These are phyloP conservation scores for Myiothlypis chrysogaster DNA, from an alignment of 2,797 vertebrate species.

Conservation along the genomic window DNA sequence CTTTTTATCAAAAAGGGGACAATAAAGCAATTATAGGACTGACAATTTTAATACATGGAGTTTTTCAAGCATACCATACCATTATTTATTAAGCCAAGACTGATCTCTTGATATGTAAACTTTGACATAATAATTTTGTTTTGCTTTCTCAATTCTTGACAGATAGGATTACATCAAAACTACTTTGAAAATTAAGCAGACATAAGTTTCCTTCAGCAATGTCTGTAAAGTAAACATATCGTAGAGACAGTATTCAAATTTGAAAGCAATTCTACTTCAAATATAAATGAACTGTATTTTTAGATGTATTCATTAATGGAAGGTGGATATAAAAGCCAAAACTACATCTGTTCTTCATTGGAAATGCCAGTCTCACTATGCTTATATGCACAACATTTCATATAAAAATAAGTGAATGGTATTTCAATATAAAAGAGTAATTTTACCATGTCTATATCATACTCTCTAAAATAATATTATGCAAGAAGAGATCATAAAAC, in stretches of 20 bases:
- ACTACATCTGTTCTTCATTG: background rate
- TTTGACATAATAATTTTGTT: background rate
- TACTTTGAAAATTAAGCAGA: conserved; percentile 25
- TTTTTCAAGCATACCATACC: background rate
- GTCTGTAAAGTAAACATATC: background rate
- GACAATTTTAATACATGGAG: background rate
- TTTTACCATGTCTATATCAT: background rate
- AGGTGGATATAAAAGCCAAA: background rate
- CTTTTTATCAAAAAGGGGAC: background rate
- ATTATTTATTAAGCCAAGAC: background rate
- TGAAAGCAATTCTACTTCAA: background rate
- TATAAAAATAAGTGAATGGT: background rate
- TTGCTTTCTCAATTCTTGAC: background rate
- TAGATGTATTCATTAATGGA: background rate
- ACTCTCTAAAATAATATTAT: background rate
- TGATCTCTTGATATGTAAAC: background rate
- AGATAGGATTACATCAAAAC: background rate
- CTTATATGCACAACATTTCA: background rate
- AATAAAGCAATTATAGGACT: background rate
- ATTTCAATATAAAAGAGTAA: background rate
- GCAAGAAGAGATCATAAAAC: background rate
- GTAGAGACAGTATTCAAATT: background rate
- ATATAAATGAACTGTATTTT: background rate
- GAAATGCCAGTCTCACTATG: background rate
- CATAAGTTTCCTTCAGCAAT: conserved; percentile 12